Conservation (phyloP, 1,140 invertebrate species). For the Gonatopus flavifemur region DNA sequence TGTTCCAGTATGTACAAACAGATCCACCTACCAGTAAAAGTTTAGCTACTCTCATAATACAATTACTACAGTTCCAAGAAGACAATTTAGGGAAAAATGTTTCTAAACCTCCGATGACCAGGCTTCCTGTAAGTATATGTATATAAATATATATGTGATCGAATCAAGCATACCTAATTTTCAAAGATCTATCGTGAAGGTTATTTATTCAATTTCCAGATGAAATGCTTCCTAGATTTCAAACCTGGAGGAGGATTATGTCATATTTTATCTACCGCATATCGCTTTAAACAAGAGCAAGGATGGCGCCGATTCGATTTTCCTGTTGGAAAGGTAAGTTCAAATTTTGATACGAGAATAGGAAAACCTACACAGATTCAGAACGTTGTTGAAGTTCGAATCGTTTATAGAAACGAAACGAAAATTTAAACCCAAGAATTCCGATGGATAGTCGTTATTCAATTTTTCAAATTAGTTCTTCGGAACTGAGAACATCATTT, state of each 20-base stretch:
- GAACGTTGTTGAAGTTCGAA: too few relatives aligned
- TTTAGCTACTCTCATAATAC: constrained; percentile 79
- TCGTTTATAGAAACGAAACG: too few relatives aligned
- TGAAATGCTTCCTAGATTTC: constrained; percentile 93
- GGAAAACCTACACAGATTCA: too few relatives aligned
- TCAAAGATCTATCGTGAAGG: neutral
- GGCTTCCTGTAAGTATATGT: constrained; percentile 74
- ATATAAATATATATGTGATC: neutral
- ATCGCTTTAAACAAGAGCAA: constrained; percentile 94
- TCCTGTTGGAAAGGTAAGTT: constrained; percentile 74
- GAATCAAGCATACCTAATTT: neutral
- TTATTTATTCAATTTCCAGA: constrained; percentile 61
- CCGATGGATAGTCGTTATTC: too few relatives aligned
- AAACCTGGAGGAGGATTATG: constrained; percentile 90
- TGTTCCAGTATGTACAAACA: constrained; percentile 76
- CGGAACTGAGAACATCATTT: neutral
- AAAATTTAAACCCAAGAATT: too few relatives aligned
- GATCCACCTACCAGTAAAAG: constrained; percentile 94
- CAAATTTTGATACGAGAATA: too few relatives aligned
- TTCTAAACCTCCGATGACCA: constrained; percentile 79
- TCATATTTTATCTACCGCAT: constrained; percentile 90
- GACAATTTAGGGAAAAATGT: constrained; percentile 93
- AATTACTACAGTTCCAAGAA: constrained; percentile 95
- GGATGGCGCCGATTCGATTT: constrained; percentile 92
- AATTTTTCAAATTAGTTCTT: neutral